Evolutionary conservation across 1,140 invertebrate species (phyloP).

Genomic region (Drosophila micromelanica): DNA sequence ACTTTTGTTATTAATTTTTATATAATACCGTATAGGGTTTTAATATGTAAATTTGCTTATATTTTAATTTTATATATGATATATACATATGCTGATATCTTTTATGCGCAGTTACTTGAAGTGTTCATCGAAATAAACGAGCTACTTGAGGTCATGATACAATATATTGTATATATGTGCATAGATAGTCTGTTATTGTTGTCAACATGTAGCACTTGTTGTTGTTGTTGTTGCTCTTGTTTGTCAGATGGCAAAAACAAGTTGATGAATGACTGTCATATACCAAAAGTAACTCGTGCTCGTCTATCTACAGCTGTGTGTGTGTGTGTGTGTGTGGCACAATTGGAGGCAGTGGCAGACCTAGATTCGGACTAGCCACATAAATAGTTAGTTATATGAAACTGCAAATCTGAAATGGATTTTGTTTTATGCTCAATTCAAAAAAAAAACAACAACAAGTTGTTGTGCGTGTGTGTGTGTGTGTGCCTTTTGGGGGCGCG

Average conservation of each 20-base stretch:
- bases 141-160: not conserved
- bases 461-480: not conserved
- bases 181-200: conserved; percentile 22
- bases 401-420: conserved; percentile 4
- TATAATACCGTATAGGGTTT: too few species aligned
- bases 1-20: too few species aligned
- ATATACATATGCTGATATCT: too few species aligned
- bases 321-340: conserved; percentile 5
- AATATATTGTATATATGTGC: not conserved
- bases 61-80: not conserved
- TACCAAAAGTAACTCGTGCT: conserved; percentile 18
- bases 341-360: not conserved
- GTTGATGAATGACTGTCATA: conserved; percentile 33
- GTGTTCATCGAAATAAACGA: not conserved
- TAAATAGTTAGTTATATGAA: too few species aligned
- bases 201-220: conserved; percentile 19
- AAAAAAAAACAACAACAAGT: too few species aligned
- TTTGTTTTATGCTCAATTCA: not conserved
- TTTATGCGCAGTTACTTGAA: too few species aligned
- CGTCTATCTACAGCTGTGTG: not conserved
- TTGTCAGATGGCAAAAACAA: conserved; percentile 37
- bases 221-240: conserved; percentile 25
- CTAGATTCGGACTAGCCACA: too few species aligned
- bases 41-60: not conserved
- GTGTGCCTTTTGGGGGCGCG: conserved; percentile 9